Evolutionary conservation across 2,113 vertebrate species (phyloP).

Genomic region (Pagrus major): DNA sequence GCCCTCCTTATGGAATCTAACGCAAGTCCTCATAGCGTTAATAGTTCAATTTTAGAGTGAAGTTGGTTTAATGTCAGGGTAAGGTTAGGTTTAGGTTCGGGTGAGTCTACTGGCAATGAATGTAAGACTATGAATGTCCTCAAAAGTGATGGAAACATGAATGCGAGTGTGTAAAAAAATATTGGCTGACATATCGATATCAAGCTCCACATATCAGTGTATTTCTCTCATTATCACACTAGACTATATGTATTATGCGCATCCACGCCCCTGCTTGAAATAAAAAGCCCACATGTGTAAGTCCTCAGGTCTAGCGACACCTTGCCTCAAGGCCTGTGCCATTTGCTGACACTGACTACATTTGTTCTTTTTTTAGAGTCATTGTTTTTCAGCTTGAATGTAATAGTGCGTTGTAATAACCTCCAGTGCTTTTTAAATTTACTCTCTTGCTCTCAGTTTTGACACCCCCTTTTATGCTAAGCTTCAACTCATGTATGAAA

Average conservation of each 20-base stretch:
- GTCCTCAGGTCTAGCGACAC: conserved; percentile 18
- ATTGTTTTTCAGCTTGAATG: conserved; percentile 30
- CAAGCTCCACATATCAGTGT: background rate
- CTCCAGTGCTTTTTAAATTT: conserved; percentile 29
- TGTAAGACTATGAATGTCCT: too few species aligned
- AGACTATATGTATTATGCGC: background rate
- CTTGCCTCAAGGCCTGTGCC: conserved; percentile 17
- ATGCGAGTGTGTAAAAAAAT: too few species aligned
- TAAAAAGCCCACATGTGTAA: conserved; percentile 1
- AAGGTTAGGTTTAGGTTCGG: too few species aligned
- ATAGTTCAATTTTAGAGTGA: too few species aligned
- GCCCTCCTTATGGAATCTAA: too few species aligned
- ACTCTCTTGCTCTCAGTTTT: conserved; percentile 38
- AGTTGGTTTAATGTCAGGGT: too few species aligned
- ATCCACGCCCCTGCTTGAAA: conserved; percentile 11
- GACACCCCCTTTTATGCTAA: conserved; percentile 51
- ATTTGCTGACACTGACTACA: conserved; percentile 24
- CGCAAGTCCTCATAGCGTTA: too few species aligned
- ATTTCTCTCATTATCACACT: conserved; percentile 9
- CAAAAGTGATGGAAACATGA: too few species aligned
- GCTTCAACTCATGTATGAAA: conserved; percentile 50
- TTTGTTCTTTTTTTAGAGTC: conserved; percentile 24
- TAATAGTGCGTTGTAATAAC: conserved; percentile 47
- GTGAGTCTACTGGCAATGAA: too few species aligned
- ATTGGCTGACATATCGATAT: too few species aligned